Evolutionary conservation across 2,888 invertebrate genomes (phyloP).

Genomic region (Diadromus collaris): DNA sequence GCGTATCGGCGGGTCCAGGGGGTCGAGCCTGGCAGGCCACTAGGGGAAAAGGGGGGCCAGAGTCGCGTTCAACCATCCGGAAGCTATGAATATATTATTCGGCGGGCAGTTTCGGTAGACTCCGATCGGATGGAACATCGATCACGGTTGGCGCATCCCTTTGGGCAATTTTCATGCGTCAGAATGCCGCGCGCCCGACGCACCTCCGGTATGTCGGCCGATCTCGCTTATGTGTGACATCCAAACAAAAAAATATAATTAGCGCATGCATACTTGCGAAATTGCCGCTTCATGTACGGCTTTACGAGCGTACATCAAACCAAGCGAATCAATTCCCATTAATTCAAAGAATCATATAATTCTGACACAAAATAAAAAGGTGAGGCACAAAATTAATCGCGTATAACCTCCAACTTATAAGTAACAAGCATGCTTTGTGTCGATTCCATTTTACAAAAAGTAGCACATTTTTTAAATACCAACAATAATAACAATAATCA

Average conservation of each 20-base stretch:
- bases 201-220: conserved; percentile 12
- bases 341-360: too few species aligned
- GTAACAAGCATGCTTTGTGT: too few species aligned
- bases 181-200: conserved; percentile 72
- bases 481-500: too few species aligned
- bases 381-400: too few species aligned
- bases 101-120: conserved; percentile 78
- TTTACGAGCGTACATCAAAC: background rate
- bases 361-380: too few species aligned
- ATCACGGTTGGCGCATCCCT: conserved; percentile 79
- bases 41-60: conserved; percentile 55
- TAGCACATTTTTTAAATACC: too few species aligned
- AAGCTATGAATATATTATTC: conserved; percentile 80
- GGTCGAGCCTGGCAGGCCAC: conserved; percentile 28
- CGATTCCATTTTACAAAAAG: too few species aligned
- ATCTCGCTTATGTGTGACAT: conserved; percentile 9
- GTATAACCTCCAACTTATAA: too few species aligned
- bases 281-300: conserved; percentile 21
- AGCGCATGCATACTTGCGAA: conserved; percentile 16
- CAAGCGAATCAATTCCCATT: conserved; percentile 8
- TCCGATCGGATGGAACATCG: conserved; percentile 78
- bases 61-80: conserved; percentile 78
- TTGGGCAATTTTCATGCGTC: conserved; percentile 80
- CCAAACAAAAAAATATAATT: conserved; percentile 18
- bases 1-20: conserved; percentile 41